Evolutionary conservation across 2,113 vertebrate species (phyloP), one percentile per base, ranked within the genome.

Genomic region (Callipepla californica): DNA sequence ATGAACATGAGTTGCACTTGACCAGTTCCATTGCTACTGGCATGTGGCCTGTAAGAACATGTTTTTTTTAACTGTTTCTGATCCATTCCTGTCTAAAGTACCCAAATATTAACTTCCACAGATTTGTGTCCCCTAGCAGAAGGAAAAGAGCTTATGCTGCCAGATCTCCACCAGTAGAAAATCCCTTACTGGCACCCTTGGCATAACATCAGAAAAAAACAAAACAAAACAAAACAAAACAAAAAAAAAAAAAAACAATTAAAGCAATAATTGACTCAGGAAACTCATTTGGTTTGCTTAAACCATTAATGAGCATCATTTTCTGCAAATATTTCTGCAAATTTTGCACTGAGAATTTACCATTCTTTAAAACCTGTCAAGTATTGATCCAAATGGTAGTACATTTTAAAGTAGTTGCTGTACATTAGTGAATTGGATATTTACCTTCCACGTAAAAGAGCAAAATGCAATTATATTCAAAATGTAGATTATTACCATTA

Each of bases 1-100:
- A 26, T 3, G 16, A 19, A n/a, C 0, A 0, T 16, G 14, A 11
- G 7, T 2, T 44, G 32, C 28, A 21, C 13, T 4, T 12, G 9
- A 72, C 8, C 40, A 44, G 13, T 30, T 32, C 50, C 55, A 32
- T 1, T 47, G 48, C 32, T 61, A 30, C 32, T 30, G 20, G 9
- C 82, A 77, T 7, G 5, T 61, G 2, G 34, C 9, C 44, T 1
- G 0, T 13, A 36, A 57, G 40, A 55, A 63, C 68, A 28, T 3
- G 42, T 13, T 7, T 18, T 44, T 61, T 44, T 38, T 40, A 25
- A 8, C 34, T 51, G 34, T 76, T 87, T 62, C 40, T 67, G 59
- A 85, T 76, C n/a, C 26, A 21, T 40, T 79, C 62, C 36, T 53
- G 28, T 19, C 34, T 1, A 5, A n/a, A 82, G 12, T 28, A 47